These are phyloP conservation scores for Macaca mulatta DNA, from an alignment of 2,113 vertebrate species.

Conservation along the genomic window DNA sequence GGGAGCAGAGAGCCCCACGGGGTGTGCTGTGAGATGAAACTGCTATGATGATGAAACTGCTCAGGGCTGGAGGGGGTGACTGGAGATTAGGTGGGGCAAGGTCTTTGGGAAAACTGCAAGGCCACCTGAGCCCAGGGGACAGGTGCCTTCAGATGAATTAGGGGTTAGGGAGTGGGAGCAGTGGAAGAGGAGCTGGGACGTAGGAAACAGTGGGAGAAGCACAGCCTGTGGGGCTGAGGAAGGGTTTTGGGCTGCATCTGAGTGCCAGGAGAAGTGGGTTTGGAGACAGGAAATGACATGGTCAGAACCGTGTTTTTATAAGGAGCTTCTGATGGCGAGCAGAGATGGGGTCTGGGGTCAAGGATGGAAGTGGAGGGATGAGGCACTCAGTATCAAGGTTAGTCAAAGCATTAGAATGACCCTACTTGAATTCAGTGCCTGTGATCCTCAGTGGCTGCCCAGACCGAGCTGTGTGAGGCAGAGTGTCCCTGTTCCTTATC, in stretches of 20 bases:
- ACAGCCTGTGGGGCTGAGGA: fast-evolving
- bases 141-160: neutral
- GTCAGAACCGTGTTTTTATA: neutral
- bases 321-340: neutral
- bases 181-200: fast-evolving
- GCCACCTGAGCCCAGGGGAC: neutral
- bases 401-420: neutral
- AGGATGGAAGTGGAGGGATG: neutral
- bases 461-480: no score
- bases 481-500: fast-evolving
- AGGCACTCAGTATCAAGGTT: neutral
- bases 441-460: neutral
- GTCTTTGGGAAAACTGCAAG: neutral
- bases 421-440: no score
- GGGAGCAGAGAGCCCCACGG: fast-evolving
- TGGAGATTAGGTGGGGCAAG: fast-evolving
- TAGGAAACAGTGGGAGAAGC: neutral
- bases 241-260: no score
- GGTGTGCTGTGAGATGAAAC: no score
- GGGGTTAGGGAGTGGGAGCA: fast-evolving
- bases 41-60: fast-evolving
- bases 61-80: neutral
- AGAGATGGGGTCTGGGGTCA: neutral
- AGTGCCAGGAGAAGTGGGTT: fast-evolving
- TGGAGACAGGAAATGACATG: neutral